Base-by-base conservation (phyloP, 1,140 invertebrate species). In the Apolygus lucorum region DNA sequence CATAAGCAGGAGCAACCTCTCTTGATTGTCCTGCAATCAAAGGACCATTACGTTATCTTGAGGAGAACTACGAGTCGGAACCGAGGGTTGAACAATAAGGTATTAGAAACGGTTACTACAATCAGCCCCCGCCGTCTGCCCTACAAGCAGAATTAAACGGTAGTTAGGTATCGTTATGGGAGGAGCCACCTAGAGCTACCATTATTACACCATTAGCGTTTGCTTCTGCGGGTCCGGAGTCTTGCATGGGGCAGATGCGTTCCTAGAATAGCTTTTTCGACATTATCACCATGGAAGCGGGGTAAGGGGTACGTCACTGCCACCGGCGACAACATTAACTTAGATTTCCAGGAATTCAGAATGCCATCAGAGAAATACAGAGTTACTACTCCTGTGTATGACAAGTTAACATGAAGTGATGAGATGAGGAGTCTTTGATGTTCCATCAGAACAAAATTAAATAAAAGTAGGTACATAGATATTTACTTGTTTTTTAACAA, bases 41-140 rank as follows among this genome's bases (percentile, higher is more conserved):
- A 59, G 54, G 54, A 24, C 54, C 54, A 59, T 59, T 59, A 59
- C 54, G 54, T 59, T 59, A 59, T 59, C 54, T 59, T 59, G 54
- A 59, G 22, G 11, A 59, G 54, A 59, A 59, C 54, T 59, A 59
- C 8, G 22, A 59, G 22, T 22, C 13, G 11, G 22, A 17, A 8
- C 34, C 4, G 54, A 21, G 54, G 11, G 8, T 59, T 59, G 54
- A 59, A 59, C 54, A 59, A 59, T 59, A 59, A 59, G 54, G 54
- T 59, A 59, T 59, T 59, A 59, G 54, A 22, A 59, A 22, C 54
- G 54, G 54, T 59, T 59, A 59, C 11, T 59, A 59, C 22, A 59
- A 59, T 59, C 54, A 59, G 54, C 11, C n/a, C n/a, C n/a, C 54
- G 22, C 22, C 54, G 54, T 59, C 11, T 59, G 54, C 54, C 54